A percentile compares a stretch with the other conserved stretches of the same genome.
Evolutionary conservation across 2,888 invertebrate species (phyloP).

Genomic region (Trissoscelio sp.): DNA sequence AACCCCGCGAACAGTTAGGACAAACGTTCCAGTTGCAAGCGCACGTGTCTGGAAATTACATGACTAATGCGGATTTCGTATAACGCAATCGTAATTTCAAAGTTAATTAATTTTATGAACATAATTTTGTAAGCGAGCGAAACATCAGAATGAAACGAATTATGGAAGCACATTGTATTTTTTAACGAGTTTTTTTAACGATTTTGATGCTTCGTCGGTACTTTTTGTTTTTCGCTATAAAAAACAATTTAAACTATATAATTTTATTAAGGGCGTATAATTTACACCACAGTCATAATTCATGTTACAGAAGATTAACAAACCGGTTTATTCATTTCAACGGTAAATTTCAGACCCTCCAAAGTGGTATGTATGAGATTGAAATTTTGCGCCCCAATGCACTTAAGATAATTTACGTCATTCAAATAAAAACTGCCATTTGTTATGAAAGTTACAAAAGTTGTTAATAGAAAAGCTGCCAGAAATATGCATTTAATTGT

Average conservation of each 20-base stretch:
- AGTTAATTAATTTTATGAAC: conserved; percentile 30
- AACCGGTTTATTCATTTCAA: conserved; percentile 29
- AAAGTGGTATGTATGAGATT: conserved; percentile 26
- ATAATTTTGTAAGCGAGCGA: conserved; percentile 10
- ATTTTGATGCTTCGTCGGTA: neutral
- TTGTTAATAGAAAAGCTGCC: neutral
- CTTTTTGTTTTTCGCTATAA: neutral
- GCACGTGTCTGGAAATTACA: conserved; percentile 14
- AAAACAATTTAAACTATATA: neutral
- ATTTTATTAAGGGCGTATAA: conserved; percentile 28
- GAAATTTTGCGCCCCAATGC: conserved; percentile 28
- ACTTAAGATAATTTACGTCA: conserved; percentile 47
- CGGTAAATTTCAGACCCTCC: conserved; percentile 15
- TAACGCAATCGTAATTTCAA: conserved; percentile 13
- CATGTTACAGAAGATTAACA: conserved; percentile 38
- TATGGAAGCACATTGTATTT: neutral
- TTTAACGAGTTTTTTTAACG: conserved; percentile 19
- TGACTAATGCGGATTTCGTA: conserved; percentile 5
- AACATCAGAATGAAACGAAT: conserved; percentile 2
- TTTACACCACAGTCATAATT: conserved; percentile 41
- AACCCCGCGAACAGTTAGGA: neutral
- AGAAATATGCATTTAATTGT: conserved; percentile 1
- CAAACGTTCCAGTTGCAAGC: conserved; percentile 8
- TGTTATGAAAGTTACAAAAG: conserved; percentile 30
- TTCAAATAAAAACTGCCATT: conserved; percentile 38